Evolutionary conservation across 2,113 vertebrate species (phyloP).

Genomic region (Petrocephalus microphthalmus): DNA sequence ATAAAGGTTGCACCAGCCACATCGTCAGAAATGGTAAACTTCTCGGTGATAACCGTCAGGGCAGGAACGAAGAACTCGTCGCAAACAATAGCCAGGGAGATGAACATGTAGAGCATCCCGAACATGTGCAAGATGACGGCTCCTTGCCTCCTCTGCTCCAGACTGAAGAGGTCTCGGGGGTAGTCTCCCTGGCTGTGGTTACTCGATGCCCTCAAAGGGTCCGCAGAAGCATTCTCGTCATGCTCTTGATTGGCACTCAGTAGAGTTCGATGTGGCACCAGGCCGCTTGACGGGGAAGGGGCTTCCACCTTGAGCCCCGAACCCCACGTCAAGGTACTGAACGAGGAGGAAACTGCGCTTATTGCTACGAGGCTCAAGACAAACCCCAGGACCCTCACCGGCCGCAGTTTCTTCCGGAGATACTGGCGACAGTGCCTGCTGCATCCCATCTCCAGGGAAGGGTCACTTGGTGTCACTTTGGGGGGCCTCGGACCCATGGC

Average conservation of each 20-base stretch:
- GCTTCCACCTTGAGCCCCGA: slow-evolving; percentile 53
- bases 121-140: slow-evolving; percentile 85
- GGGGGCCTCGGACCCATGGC: slow-evolving; percentile 49
- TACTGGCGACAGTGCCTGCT: slow-evolving; percentile 54
- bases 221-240: slow-evolving; percentile 57
- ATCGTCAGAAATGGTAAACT: slow-evolving; percentile 87
- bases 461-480: slow-evolving; percentile 34
- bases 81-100: slow-evolving; percentile 93
- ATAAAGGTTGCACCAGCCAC: slow-evolving; percentile 97
- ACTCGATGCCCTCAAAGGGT: slow-evolving; percentile 52
- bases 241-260: slow-evolving; percentile 68
- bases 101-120: slow-evolving; percentile 99
- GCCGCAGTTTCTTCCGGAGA: slow-evolving; percentile 78
- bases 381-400: slow-evolving; percentile 73
- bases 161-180: slow-evolving; percentile 77
- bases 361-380: slow-evolving; percentile 76
- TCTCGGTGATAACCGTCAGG: slow-evolving; percentile 93
- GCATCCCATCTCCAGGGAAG: slow-evolving; percentile 31
- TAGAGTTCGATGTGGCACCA: slow-evolving; percentile 76
- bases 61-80: slow-evolving; percentile 98
- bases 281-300: slow-evolving; percentile 41
- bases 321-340: slow-evolving; percentile 81
- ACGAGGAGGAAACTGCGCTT: slow-evolving; percentile 72
- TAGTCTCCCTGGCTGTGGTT: slow-evolving; percentile 77
- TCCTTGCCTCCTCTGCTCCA: slow-evolving; percentile 74